These are phyloP conservation scores for Thalpophila matura DNA, from an alignment of 2,888 invertebrate species.

Conservation along the genomic window DNA sequence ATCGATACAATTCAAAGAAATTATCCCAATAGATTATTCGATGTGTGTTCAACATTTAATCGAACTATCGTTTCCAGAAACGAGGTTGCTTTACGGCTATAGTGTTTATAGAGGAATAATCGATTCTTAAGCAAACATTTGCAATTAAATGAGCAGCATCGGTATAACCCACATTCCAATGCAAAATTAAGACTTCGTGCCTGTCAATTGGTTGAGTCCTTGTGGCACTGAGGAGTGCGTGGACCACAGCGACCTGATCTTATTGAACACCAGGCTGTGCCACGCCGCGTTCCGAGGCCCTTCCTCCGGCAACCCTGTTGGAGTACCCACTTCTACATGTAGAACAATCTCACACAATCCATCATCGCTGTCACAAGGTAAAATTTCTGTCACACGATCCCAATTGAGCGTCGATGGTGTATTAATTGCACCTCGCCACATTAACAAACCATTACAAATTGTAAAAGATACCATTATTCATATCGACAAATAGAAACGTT, in stretches of 20 bases:
- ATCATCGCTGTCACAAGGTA: constrained; percentile 33
- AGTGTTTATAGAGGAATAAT: constrained; percentile 48
- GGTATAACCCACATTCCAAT: constrained; percentile 78
- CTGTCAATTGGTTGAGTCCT: constrained; percentile 96
- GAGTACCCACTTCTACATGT: constrained; percentile 51
- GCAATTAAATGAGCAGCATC: constrained; percentile 63
- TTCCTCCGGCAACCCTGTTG: constrained; percentile 87
- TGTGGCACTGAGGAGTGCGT: constrained; percentile 94
- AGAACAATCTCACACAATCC: constrained; percentile 43
- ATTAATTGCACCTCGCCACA: constrained; percentile 56
- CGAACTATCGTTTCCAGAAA: constrained; percentile 36
- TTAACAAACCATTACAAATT: constrained; percentile 67
- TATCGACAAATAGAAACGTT: constrained; percentile 78
- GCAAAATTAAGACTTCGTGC: constrained; percentile 83
- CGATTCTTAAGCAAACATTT: constrained; percentile 54
- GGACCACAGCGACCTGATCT: constrained; percentile 97
- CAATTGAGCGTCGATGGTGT: constrained; percentile 23
- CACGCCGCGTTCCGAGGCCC: constrained; percentile 90
- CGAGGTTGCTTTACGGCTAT: constrained; percentile 24
- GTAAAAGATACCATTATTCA: constrained; percentile 74
- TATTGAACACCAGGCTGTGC: constrained; percentile 95
- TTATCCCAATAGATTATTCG: constrained; percentile 28
- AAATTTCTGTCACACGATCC: constrained; percentile 45
- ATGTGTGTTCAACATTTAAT: constrained; percentile 11
- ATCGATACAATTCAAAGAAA: constrained; percentile 43